Evolutionary conservation across 2,113 vertebrate species (phyloP).

Genomic region (Epinephelus lanceolatus): DNA sequence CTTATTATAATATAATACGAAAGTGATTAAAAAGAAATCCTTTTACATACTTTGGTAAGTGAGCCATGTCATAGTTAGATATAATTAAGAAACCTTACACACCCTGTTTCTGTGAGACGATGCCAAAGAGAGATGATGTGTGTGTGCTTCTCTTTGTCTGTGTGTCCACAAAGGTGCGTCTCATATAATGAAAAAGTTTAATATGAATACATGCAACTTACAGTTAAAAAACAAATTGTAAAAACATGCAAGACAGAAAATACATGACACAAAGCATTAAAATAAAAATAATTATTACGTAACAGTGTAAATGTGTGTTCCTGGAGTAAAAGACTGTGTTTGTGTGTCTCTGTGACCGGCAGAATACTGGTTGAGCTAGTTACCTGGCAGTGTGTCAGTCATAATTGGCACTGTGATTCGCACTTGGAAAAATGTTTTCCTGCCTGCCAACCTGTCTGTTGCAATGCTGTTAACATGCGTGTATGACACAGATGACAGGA

Average conservation of each 20-base stretch:
- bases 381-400: conserved; percentile 34
- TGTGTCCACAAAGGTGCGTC: background rate
- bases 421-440: conserved; percentile 30
- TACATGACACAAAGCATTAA: background rate
- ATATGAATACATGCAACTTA: background rate
- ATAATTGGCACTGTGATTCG: conserved; percentile 15
- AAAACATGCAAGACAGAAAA: background rate
- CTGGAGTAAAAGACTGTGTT: background rate
- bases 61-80: background rate
- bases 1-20: background rate
- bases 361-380: conserved; percentile 60
- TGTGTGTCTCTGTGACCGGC: background rate
- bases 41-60: background rate
- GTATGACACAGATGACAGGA: no score
- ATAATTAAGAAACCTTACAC: background rate
- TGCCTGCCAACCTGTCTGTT: background rate
- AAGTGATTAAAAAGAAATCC: conserved; percentile 8
- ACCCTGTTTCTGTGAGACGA: background rate
- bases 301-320: background rate
- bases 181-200: background rate
- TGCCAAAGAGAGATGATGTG: background rate
- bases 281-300: background rate
- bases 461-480: background rate
- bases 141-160: background rate
- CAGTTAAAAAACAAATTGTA: background rate